These are phyloP conservation scores for Chydorus sphaericus DNA, from an alignment of 2,888 invertebrate species.

Conservation along the genomic window DNA sequence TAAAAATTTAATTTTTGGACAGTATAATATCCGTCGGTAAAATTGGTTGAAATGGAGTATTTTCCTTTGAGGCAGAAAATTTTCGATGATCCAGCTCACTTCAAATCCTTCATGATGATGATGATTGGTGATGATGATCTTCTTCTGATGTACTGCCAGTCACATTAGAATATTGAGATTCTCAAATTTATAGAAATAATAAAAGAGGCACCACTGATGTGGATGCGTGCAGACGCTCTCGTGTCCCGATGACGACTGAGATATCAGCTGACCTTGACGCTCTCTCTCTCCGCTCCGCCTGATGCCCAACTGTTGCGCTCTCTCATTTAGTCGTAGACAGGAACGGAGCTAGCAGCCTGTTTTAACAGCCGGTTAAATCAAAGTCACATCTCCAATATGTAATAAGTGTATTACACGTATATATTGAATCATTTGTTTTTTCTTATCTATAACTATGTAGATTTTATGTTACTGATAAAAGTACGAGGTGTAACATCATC, in stretches of 20 bases:
- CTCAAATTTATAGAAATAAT: background rate
- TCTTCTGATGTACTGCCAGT: background rate
- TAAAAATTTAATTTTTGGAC: background rate
- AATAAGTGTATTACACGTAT: no score
- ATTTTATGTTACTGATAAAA: no score
- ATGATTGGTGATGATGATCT: no score
- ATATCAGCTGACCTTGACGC: conserved; percentile 5
- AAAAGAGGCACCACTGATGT: background rate
- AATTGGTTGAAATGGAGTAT: background rate
- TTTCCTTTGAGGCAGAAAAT: background rate
- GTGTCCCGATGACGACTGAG: conserved; percentile 1
- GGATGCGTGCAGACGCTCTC: background rate
- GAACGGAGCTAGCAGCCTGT: no score
- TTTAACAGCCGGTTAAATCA: no score
- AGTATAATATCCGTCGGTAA: background rate
- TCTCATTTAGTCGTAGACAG: no score
- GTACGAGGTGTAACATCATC: no score
- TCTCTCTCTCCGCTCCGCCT: no score
- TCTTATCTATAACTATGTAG: no score
- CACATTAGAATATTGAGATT: background rate
- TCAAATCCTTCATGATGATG: background rate
- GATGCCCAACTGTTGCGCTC: no score
- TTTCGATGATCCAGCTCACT: background rate
- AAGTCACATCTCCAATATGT: no score
- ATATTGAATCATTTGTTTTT: no score